Base-by-base conservation (phyloP, 2,888 invertebrate genomes). In the Macroteleia sp. region DNA sequence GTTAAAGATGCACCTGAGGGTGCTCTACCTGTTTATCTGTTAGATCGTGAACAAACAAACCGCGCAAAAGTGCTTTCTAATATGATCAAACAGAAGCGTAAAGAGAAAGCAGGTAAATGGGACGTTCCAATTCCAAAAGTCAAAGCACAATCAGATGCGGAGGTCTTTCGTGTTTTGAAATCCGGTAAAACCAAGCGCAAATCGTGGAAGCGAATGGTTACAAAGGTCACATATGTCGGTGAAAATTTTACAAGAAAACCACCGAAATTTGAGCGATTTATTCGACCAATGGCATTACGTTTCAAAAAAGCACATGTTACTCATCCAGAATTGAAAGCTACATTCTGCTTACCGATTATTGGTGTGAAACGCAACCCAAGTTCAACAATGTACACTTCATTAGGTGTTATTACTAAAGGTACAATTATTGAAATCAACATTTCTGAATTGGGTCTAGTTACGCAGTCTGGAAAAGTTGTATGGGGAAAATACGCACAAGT, bases 401-500 rank as follows among this genome's bases (percentile, higher is more conserved):
- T 99, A 62, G 99, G 99, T 1, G 99, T 99, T 2, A 99, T 99
- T 56, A 99, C 99, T 0, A 99, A 99, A 92, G 99, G 99, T 90
- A 99, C 99, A 1, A 95, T 99, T 0, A 96, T 99, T 70, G 99
- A 99, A 94, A 96, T 99, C 0, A 99, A 99, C 90, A 98, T 99
- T 85, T 98, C 98, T 4, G 99, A 99, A 92, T 93, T 99, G 78
- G 99, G 99, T 93, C 93, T 99, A 77, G 99, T 99, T 1, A 99
- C 99, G 0, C 98, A 99, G 91, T 97, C 97, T 6, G 99, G 99
- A 74, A 99, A 99, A 94, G 98, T 99, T 48, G 98, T 99, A 0
- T 99, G 99, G 99, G 99, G 99, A 71, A 99, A 99, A 93, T 99
- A 98, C 91, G 99, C 99, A 0, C 99, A 99, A 92, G 99, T 99